These are phyloP conservation scores for Acronicta psi DNA, from an alignment of 2,888 invertebrate species.

Conservation along the genomic window DNA sequence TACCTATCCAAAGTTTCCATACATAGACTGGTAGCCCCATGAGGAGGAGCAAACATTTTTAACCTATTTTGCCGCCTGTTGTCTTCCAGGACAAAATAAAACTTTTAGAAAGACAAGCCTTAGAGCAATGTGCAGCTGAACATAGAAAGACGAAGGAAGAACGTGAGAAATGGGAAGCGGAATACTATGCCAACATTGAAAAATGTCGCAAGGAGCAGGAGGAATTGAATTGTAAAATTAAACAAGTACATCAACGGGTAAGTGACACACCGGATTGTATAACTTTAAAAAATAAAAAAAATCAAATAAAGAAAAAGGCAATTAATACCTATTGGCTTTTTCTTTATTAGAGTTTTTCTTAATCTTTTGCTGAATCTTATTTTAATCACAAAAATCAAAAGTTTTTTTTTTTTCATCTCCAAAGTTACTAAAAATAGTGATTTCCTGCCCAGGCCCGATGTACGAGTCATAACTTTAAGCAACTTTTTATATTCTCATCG, in stretches of 20 bases:
- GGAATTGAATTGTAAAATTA: slow-evolving; percentile 55
- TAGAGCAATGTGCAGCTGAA: slow-evolving; percentile 54
- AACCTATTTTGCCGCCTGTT: background rate
- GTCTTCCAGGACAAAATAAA: slow-evolving; percentile 51
- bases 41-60: background rate
- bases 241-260: slow-evolving; percentile 60
- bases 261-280: background rate
- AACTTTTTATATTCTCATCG: too few species aligned
- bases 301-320: too few species aligned
- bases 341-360: too few species aligned
- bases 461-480: too few species aligned
- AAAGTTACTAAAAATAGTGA: too few species aligned
- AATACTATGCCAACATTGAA: slow-evolving; percentile 55
- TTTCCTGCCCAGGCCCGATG: too few species aligned
- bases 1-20: too few species aligned
- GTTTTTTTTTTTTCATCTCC: too few species aligned
- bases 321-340: too few species aligned
- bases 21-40: too few species aligned
- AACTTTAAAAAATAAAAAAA: background rate
- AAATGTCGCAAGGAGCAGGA: slow-evolving; percentile 62
- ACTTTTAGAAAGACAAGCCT: slow-evolving; percentile 49
- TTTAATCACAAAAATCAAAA: too few species aligned
- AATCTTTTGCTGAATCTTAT: too few species aligned
- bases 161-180: slow-evolving; percentile 50
- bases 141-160: slow-evolving; percentile 51